phyloP scores from a whole-genome alignment of 2,797 vertebrate species.

The Alectoris magna region DNA sequence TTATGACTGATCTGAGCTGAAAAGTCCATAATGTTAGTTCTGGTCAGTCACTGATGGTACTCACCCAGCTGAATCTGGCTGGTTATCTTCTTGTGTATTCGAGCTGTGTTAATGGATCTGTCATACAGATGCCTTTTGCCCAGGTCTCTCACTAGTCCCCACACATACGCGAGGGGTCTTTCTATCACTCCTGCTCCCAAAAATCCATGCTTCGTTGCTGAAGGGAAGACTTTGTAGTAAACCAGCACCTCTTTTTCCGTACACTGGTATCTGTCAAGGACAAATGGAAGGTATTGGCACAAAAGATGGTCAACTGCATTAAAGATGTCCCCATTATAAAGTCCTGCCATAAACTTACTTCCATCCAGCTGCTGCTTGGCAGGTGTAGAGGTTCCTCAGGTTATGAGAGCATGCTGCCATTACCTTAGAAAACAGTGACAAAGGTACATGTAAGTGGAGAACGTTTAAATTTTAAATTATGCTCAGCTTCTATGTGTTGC shows the following conservation, averaged over 20 bases:
- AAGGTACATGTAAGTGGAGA: not conserved
- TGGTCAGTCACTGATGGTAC: not conserved
- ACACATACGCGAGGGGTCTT: slow-evolving; percentile 85
- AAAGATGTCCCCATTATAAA: not conserved
- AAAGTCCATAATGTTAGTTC: accelerated
- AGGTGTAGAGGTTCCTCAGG: slow-evolving; percentile 84
- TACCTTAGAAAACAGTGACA: slow-evolving; percentile 80
- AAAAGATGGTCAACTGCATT: too few species aligned
- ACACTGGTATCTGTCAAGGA: slow-evolving; percentile 85
- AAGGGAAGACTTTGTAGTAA: slow-evolving; percentile 89
- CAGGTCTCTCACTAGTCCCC: slow-evolving; percentile 89
- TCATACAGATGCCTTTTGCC: slow-evolving; percentile 90
- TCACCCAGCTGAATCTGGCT: slow-evolving; percentile 92
- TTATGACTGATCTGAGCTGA: not conserved
- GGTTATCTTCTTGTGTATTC: slow-evolving; percentile 88
- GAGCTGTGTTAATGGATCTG: slow-evolving; percentile 85
- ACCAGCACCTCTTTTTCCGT: slow-evolving; percentile 87
- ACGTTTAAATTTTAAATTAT: not conserved
- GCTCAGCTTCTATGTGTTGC: not conserved
- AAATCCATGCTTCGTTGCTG: slow-evolving; percentile 89
- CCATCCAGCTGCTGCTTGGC: slow-evolving; percentile 89
- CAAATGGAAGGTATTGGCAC: not conserved
- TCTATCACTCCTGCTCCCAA: slow-evolving; percentile 89
- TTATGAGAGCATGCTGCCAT: slow-evolving; percentile 89
- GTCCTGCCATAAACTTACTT: slow-evolving; percentile 81